phyloP scores from a whole-genome alignment of 2,113 vertebrate species.

The Sapajus apella region DNA sequence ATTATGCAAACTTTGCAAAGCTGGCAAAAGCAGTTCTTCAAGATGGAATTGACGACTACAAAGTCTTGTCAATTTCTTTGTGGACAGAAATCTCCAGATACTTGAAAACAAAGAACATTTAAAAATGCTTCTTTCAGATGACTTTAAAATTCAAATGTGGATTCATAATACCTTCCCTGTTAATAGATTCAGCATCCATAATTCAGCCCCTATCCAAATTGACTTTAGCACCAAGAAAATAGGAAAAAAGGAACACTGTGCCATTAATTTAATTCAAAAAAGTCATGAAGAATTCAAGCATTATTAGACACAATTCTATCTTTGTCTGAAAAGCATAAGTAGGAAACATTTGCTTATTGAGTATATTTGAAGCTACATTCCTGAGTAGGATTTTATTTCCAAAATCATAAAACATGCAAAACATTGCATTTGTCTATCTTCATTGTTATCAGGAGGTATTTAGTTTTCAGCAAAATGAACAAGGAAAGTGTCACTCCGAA shows the following conservation, averaged over 20 bases:
- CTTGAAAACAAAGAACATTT: conserved; percentile 48
- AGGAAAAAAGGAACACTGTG: not conserved
- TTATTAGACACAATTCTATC: conserved; percentile 22
- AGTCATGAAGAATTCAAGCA: conserved; percentile 1
- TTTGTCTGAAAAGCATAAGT: not conserved
- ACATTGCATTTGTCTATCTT: not conserved
- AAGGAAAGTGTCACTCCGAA: not conserved
- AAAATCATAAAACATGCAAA: not conserved
- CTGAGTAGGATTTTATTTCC: not conserved
- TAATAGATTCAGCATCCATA: conserved; percentile 42
- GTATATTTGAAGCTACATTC: not conserved
- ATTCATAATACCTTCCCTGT: not conserved
- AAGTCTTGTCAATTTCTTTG: conserved; percentile 52
- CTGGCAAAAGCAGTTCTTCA: not conserved
- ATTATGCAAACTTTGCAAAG: conserved; percentile 49
- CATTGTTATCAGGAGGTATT: not conserved
- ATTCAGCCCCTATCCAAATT: not conserved
- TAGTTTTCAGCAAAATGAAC: not conserved
- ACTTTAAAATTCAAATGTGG: conserved; percentile 53
- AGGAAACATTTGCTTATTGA: not conserved
- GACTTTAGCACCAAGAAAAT: not conserved
- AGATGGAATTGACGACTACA: conserved; percentile 61
- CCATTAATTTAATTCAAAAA: conserved; percentile 43
- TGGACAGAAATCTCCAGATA: conserved; percentile 57
- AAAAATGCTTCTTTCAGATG: conserved; percentile 39